Evolutionary conservation across 1,140 invertebrate species (phyloP).

Genomic region (Oreohelix idahoensis): DNA sequence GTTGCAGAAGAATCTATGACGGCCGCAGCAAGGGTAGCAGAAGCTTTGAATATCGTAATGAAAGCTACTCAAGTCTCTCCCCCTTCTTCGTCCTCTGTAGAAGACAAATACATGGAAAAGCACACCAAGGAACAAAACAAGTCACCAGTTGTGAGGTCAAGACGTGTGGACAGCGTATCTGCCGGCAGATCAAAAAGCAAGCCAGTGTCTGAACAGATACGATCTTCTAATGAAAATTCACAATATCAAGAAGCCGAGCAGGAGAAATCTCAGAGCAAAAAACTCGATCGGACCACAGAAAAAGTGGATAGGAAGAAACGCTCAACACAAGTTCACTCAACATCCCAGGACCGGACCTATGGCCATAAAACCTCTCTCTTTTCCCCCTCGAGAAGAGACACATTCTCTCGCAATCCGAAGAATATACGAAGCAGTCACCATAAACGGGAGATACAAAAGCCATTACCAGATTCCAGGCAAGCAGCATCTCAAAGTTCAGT

Average conservation of each 20-base stretch:
- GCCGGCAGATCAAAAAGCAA: background rate
- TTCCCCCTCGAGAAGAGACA: background rate
- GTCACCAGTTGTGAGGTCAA: background rate
- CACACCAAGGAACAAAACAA: background rate
- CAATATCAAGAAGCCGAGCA: background rate
- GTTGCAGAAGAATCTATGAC: slow-evolving; percentile 20
- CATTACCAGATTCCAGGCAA: background rate
- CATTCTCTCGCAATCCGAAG: background rate
- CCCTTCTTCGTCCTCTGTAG: background rate
- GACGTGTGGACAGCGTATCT: background rate
- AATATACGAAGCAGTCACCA: background rate
- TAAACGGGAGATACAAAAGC: background rate
- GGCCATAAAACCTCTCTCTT: background rate
- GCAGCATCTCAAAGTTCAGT: background rate
- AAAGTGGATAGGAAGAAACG: background rate
- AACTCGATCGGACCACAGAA: background rate
- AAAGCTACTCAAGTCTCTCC: background rate
- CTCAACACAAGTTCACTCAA: background rate
- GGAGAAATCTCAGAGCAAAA: background rate
- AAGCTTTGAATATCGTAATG: slow-evolving; percentile 5
- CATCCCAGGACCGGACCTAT: background rate
- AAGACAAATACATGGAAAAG: background rate
- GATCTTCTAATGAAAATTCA: background rate
- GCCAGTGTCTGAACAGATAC: background rate
- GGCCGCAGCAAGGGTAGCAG: background rate